Evolutionary conservation across 2,797 vertebrate species (phyloP).

Genomic region (Jordanella pulchra): DNA sequence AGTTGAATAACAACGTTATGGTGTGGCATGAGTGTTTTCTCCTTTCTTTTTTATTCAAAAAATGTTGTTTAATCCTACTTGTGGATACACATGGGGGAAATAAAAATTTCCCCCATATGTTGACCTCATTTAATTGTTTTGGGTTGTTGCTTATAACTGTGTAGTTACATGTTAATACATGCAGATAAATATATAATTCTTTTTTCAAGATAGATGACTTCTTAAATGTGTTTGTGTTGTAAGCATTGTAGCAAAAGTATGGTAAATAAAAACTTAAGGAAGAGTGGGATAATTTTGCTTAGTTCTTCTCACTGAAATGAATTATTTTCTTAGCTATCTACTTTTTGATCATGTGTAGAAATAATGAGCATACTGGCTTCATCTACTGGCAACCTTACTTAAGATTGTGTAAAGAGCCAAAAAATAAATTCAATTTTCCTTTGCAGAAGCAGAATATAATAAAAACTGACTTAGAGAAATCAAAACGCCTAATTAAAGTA

Average conservation of each 20-base stretch:
- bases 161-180: neutral
- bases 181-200: too few species aligned
- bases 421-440: neutral
- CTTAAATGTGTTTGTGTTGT: neutral
- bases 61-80: too few species aligned
- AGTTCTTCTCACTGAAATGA: neutral
- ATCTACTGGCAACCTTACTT: neutral
- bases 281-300: neutral
- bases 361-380: neutral
- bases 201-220: neutral
- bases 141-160: neutral
- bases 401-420: neutral
- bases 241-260: neutral
- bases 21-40: neutral
- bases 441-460: neutral
- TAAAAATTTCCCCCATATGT: neutral
- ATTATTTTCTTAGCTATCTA: neutral
- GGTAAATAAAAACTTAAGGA: neutral
- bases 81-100: too few species aligned
- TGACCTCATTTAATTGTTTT: neutral
- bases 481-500: too few species aligned
- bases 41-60: neutral
- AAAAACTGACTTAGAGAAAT: too few species aligned
- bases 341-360: neutral
- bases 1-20: neutral